These are phyloP conservation scores for Nomada flava DNA, from an alignment of 2,888 invertebrate genomes.

Conservation along the genomic window DNA sequence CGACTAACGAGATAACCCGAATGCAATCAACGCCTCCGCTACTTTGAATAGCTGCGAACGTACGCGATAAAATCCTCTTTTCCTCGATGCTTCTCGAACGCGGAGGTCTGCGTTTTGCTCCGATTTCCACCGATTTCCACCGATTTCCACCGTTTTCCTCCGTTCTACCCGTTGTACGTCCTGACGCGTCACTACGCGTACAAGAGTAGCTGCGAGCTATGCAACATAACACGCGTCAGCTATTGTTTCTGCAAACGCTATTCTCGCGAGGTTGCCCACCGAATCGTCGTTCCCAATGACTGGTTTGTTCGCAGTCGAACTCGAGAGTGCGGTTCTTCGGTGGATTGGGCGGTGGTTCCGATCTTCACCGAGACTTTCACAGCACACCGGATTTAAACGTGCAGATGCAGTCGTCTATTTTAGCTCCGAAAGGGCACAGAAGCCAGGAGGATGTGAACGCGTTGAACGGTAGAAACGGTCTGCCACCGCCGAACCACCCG, in stretches of 20 bases:
- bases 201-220: constrained; percentile 31
- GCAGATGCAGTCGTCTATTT: constrained; percentile 77
- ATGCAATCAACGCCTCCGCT: no score
- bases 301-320: constrained; percentile 84
- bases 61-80: background rate
- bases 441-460: constrained; percentile 90
- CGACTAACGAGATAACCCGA: no score
- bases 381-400: constrained; percentile 92
- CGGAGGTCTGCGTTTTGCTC: background rate
- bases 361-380: constrained; percentile 93
- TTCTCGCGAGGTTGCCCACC: background rate
- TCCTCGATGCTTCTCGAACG: constrained; percentile 10
- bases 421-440: constrained; percentile 86
- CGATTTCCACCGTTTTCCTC: no score
- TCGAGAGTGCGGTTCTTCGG: constrained; percentile 85
- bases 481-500: constrained; percentile 92
- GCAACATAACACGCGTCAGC: constrained; percentile 2
- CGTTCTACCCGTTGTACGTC: no score
- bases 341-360: constrained; percentile 83
- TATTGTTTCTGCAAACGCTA: constrained; percentile 37
- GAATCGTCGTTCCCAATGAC: background rate
- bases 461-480: constrained; percentile 84
- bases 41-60: no score
- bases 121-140: background rate
- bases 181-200: no score